These are phyloP conservation scores for Scatophagus argus DNA, from an alignment of 2,113 vertebrate species.

Conservation along the genomic window DNA sequence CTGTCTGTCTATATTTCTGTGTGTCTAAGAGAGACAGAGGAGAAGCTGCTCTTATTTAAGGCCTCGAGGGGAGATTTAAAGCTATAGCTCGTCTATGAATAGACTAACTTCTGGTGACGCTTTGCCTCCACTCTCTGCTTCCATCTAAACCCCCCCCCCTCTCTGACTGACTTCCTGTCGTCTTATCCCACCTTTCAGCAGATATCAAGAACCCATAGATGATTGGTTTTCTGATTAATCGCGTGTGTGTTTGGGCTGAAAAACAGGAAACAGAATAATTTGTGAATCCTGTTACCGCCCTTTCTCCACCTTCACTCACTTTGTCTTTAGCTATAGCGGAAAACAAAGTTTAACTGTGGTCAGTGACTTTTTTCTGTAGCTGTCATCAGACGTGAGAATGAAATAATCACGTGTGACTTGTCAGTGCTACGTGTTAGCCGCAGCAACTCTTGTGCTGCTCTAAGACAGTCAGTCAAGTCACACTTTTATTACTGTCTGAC, in stretches of 20 bases:
- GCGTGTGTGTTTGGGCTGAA: no score
- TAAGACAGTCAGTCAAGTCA: neutral
- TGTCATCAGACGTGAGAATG: neutral
- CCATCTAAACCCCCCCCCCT: neutral
- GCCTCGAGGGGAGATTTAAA: constrained; percentile 61
- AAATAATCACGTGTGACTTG: neutral
- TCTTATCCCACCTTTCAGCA: neutral
- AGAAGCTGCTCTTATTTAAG: constrained; percentile 36
- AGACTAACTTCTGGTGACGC: constrained; percentile 49
- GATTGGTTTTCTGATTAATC: no score
- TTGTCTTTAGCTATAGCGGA: no score
- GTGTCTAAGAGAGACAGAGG: constrained; percentile 21
- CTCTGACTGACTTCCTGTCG: neutral
- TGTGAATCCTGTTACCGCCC: neutral
- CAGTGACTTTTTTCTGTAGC: neutral
- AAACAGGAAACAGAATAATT: neutral
- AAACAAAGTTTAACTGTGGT: neutral
- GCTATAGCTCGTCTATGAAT: constrained; percentile 56
- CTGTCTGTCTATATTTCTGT: constrained; percentile 11
- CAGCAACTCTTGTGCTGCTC: neutral
- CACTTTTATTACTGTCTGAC: neutral
- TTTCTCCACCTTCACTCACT: no score
- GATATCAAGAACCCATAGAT: no score
- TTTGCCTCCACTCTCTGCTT: constrained; percentile 11
- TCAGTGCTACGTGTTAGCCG: constrained; percentile 5